Evolutionary conservation across 2,888 invertebrate genomes (phyloP), one percentile per base, ranked within the genome.

Genomic region (Hydriomena furcata): DNA sequence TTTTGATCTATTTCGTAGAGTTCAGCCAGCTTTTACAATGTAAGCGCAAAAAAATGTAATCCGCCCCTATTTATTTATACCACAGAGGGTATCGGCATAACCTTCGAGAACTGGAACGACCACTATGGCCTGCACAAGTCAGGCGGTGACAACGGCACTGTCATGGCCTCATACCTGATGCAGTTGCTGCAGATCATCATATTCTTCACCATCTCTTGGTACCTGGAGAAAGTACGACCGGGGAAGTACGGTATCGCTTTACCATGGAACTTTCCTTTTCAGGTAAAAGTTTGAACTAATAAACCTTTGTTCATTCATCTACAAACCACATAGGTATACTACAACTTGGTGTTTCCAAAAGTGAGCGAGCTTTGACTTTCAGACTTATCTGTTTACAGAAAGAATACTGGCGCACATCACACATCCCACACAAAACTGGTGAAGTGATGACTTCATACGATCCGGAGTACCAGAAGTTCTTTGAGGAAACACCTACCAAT

Each of bases 231-330:
- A 3, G 79, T 81, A 24, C 50, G 72, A 7, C 95, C 95, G 0
- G 95, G 95, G 1, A 90, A 92, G 13, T 94, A 92, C 63, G 95
- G 95, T 0, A 91, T 94, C 1, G 92, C 94, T 1, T 88, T 92
- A 58, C 92, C 93, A 0, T 93, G 92, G 85, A 88, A 92, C 62
- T 95, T 95, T 72, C 79, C 92, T 1, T 86, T 92, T 31, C 81
- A 90, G 80, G 95, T 94, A 76, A 73, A 79, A 32, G 13, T 41
- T 4, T 36, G 11, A n/a, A n/a, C n/a, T 17, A n/a, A n/a, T n/a
- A n/a, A n/a, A n/a, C n/a, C n/a, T n/a, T n/a, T n/a, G n/a, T n/a
- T n/a, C n/a, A n/a, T n/a, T n/a, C n/a, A n/a, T n/a, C n/a, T n/a
- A n/a, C n/a, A n/a, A 17, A 4, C 17, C 4, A 2, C 2, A 4